A percentile compares a stretch with the other conserved stretches of the same genome.
phyloP scores from a whole-genome alignment of 2,113 vertebrate genomes.

The Corythoichthys haematopterus region DNA sequence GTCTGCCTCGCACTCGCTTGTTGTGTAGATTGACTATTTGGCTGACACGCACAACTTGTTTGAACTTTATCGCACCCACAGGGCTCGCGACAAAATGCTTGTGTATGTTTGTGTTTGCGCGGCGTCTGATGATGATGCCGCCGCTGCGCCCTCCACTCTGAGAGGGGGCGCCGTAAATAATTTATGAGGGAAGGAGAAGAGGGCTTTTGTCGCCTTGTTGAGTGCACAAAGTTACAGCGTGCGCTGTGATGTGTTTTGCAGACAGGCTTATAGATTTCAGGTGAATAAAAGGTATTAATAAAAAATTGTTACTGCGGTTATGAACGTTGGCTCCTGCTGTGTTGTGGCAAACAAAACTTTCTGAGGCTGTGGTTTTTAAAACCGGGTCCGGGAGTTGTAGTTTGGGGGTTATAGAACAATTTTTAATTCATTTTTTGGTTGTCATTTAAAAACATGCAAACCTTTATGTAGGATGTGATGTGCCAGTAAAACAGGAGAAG shows the following conservation, averaged over 20 bases:
- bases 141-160: constrained; percentile 34
- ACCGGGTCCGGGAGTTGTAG: neutral
- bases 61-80: constrained; percentile 76
- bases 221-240: constrained; percentile 64
- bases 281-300: constrained; percentile 37
- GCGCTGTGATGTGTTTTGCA: constrained; percentile 57
- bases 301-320: constrained; percentile 35
- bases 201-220: constrained; percentile 67
- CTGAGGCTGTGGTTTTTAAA: neutral
- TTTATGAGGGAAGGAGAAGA: constrained; percentile 65
- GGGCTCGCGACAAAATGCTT: constrained; percentile 72
- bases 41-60: constrained; percentile 67
- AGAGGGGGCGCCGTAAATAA: constrained; percentile 68
- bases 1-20: constrained; percentile 23
- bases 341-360: constrained; percentile 47
- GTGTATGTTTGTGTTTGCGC: constrained; percentile 64
- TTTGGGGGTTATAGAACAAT: neutral
- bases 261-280: constrained; percentile 44
- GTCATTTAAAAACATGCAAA: neutral
- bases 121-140: constrained; percentile 53
- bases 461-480: neutral
- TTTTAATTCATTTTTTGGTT: neutral
- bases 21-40: constrained; percentile 59
- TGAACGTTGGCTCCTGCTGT: constrained; percentile 20
- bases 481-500: no score